Evolutionary conservation across 2,888 invertebrate genomes (phyloP), one percentile per base, ranked within the genome.

Genomic region (Noctuana brunneofusca): DNA sequence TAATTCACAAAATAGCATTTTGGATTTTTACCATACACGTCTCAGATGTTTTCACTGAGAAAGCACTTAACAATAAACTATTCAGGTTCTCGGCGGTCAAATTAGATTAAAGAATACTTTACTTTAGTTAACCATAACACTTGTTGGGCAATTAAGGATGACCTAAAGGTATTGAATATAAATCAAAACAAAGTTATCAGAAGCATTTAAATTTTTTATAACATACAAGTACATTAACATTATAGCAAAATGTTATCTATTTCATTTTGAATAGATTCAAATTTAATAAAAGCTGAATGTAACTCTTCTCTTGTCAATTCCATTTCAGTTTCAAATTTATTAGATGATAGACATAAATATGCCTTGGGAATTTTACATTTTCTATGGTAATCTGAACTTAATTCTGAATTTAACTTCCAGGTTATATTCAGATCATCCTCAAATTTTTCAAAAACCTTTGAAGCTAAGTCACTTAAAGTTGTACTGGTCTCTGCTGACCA

Each of bases 211-310:
- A 48, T n/a, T 32, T 32, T 8, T 32, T 11, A 11, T 32, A 9
- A 32, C 9, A 6, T 18, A 6, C 18, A 16, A 50, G 6, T 50
- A 50, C 3, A 9, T 6, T 2, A 27, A 14, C 14, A n/a, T 22
- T 63, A 62, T 64, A 63, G 73, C 63, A 75, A 75, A 59, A 81
- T 75, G 73, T 78, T 85, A 76, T 91, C 91, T 64, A 91, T 73
- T 74, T 90, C 89, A 81, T 81, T 87, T 73, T 91, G 90, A 62
- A 90, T 80, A 0, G 83, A 78, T 73, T 90, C 91, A 75, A 89
- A 80, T 71, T 90, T 88, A 12, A 89, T 71, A 73, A 84, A 91
- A 64, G 88, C 73, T 46, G 85, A 81, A 73, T 90, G 81, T 6
- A 90, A 72, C 68, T 90, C 89, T 16, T 83, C 68, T 73, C 87